Evolutionary conservation across 2,113 vertebrate genomes (phyloP).

Genomic region (Onychostruthus taczanowskii): DNA sequence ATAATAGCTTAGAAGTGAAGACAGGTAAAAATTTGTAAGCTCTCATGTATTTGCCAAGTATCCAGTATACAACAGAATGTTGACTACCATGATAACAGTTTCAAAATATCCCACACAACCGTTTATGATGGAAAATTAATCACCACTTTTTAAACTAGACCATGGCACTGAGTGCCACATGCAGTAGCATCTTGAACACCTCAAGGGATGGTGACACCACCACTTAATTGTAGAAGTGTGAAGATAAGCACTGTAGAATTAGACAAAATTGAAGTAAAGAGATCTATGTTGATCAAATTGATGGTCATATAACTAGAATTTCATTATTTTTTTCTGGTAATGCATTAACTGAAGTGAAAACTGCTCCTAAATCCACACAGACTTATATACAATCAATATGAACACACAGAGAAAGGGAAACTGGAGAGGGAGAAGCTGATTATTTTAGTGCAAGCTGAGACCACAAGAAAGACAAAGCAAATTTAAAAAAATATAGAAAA

Average conservation of each 20-base stretch:
- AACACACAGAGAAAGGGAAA: not conserved
- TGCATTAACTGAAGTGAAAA: not conserved
- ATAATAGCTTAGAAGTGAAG: not conserved
- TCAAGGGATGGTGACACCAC: not conserved
- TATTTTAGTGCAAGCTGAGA: not conserved
- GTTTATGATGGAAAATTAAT: not conserved
- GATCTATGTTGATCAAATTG: not conserved
- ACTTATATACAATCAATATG: not conserved
- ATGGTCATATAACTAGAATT: not conserved
- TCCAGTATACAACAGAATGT: not conserved
- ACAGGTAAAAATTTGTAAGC: not conserved
- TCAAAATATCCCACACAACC: not conserved
- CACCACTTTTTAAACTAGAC: not conserved
- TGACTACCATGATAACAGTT: not conserved
- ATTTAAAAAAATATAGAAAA: not conserved
- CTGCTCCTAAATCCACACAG: not conserved
- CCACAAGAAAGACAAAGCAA: not conserved
- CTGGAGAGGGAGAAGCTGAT: not conserved
- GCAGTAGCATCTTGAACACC: not conserved
- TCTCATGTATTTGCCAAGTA: not conserved
- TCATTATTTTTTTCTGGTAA: not conserved
- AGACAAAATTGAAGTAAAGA: not conserved
- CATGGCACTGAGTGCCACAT: accelerated
- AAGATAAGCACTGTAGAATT: not conserved
- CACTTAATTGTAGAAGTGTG: not conserved